Base-by-base conservation (phyloP, 2,888 invertebrate genomes). In the Ecdyonurus torrentis region DNA sequence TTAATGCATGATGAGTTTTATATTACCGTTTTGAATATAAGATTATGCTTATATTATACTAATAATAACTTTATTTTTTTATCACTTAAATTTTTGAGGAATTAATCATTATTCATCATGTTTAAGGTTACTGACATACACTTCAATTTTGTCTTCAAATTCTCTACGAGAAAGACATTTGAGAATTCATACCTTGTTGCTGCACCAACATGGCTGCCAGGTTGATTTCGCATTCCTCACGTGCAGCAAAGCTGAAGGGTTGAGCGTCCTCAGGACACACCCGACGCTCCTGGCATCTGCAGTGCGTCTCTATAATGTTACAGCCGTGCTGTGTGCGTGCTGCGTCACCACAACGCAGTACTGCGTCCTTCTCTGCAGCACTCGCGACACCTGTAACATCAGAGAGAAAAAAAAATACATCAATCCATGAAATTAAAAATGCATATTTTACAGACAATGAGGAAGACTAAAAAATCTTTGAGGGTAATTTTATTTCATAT, bases 221-320 rank as follows among this genome's bases (percentile, higher is more conserved):
- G 64, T 70, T 70, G 67, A 70, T 68, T 64, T 69, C 67, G 59
- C 74, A 70, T 67, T 71, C 71, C 52, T 70, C 70, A 25, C 67
- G 69, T 24, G 67, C 68, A 24, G 69, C 67, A 65, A 70, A 69
- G 63, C 67, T 68, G 66, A 71, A 69, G 15, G 72, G 70, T 2
- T 70, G 69, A 65, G 70, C 71, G n/a, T 68, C 68, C 10, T 66
- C 66, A 2, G 72, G 70, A 63, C 74, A 74, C 22, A 68, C 66
- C 23, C 70, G 69, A 55, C 69, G 69, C 65, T 71, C 70, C 37
- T 70, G 69, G 63, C 70, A 70, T 23, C 66, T 66, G 64, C 70
- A 70, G 59, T 65, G 66, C 1, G 66, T 65, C 18, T 67, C 67
- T 50, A 70, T 68, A 60, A 70, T 69, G 67, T 70, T 70, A 64